Base-by-base conservation (phyloP, 2,113 vertebrate species). In the Equus quagga region DNA sequence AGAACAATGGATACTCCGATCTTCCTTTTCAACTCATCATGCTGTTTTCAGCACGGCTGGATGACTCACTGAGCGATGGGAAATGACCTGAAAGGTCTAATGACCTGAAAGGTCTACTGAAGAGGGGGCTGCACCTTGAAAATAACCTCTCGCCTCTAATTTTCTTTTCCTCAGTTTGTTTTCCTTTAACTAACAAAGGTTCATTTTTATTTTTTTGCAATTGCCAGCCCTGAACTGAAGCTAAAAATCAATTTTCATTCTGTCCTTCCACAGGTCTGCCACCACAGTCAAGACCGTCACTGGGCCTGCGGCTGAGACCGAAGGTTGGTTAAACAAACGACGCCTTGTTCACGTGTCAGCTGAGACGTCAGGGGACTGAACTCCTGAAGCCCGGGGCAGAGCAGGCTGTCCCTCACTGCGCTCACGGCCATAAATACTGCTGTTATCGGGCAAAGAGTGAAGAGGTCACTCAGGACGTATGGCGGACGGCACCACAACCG, bases 51-150 rank as follows among this genome's bases (percentile, higher is more conserved):
- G 78, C 73, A 26, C 41, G 46, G 90, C 79, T 31, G 31, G 49
- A 15, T 54, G 36, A 41, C n/a, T 44, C 64, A 33, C 1, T 19
- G 73, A 17, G 33, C 88, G 70, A 44, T 60, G 79, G 58, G 87
- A 95, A 94, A 54, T 41, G 83, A 60, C 76, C 44, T 67, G 44
- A 81, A 84, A 72, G 54, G 23, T 75, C 78, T 90, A 94, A 54
- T 41, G 83, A 60, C 76, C 44, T 67, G 44, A 81, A 84, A 72
- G 54, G 23, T 75, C 78, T 88, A 41, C 36, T 41, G 36, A 41
- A 41, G 36, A 41, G 36, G 36, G 36, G 72, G 14, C 69, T 64
- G 8, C 2, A 4, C 67, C 89, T 64, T 90, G 51, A 87, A 95
- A 94, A 89, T 23, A 75, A 70, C 62, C 41, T 72, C 70, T 96